phyloP scores from a whole-genome alignment of 2,113 vertebrate species.

The Taurulus bubalis region DNA sequence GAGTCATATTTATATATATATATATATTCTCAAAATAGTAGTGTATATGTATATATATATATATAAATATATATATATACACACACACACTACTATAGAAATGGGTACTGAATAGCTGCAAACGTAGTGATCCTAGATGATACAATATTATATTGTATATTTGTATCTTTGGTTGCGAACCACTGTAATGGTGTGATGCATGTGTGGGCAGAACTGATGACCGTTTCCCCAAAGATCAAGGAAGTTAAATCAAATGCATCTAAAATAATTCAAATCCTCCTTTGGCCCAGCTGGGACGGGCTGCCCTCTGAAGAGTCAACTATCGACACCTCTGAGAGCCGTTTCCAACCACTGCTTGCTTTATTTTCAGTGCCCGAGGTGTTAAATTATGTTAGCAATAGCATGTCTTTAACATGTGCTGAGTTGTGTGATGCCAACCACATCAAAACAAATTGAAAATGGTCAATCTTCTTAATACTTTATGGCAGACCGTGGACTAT shows the following conservation, averaged over 20 bases:
- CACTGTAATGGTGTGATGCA: slow-evolving; percentile 67
- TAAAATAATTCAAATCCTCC: slow-evolving; percentile 3
- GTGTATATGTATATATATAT: slow-evolving; percentile 33
- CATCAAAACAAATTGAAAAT: not conserved
- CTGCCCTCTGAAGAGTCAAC: slow-evolving; percentile 6
- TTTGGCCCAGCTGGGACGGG: not conserved
- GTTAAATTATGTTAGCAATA: slow-evolving; percentile 28
- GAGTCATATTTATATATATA: slow-evolving; percentile 33
- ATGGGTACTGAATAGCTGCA: slow-evolving; percentile 66
- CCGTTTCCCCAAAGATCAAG: slow-evolving; percentile 30
- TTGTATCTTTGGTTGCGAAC: slow-evolving; percentile 66
- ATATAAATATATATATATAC: not conserved
- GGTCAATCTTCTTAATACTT: not conserved
- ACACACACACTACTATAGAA: slow-evolving; percentile 59
- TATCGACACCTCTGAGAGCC: slow-evolving; percentile 14
- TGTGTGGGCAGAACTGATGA: slow-evolving; percentile 59
- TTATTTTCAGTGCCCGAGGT: not conserved
- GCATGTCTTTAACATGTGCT: not conserved
- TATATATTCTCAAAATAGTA: no score
- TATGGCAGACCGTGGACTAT: slow-evolving; percentile 17
- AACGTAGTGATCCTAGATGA: slow-evolving; percentile 64
- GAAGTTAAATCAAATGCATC: slow-evolving; percentile 38
- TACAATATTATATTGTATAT: slow-evolving; percentile 65
- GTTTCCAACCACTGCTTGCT: slow-evolving; percentile 2
- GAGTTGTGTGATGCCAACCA: not conserved